phyloP scores from a whole-genome alignment of 2,113 vertebrate species.

The Laticauda colubrina region DNA sequence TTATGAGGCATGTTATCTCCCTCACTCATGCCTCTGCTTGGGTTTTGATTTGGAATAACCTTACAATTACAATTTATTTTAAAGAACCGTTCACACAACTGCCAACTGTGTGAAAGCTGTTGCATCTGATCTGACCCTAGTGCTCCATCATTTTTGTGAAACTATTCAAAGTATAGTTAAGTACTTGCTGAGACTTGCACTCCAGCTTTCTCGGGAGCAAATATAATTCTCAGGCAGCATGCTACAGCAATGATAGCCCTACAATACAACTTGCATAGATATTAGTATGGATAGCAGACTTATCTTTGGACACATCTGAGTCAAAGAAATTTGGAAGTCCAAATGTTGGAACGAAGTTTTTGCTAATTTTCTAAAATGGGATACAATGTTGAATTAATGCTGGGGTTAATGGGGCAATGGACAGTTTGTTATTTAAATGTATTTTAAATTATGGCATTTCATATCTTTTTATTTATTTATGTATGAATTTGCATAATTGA shows the following conservation, averaged over 20 bases:
- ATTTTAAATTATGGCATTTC: background rate
- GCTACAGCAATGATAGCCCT: background rate
- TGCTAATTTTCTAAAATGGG: background rate
- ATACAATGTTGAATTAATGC: background rate
- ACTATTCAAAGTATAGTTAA: background rate
- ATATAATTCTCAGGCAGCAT: background rate
- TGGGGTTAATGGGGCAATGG: background rate
- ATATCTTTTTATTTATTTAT: background rate
- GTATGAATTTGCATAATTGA: background rate
- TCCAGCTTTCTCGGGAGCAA: background rate
- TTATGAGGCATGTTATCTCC: background rate
- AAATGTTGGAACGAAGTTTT: background rate
- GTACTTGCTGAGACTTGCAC: background rate
- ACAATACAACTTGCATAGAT: background rate
- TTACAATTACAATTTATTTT: background rate
- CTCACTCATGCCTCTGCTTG: background rate
- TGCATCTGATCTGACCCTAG: background rate
- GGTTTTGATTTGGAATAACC: background rate
- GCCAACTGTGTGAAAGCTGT: background rate
- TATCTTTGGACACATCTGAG: conserved; percentile 9
- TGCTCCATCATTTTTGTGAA: background rate
- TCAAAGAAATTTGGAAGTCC: background rate
- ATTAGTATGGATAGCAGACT: background rate
- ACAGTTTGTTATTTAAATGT: background rate
- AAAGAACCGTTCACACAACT: background rate